These are phyloP conservation scores for Cephus runcator DNA, from an alignment of 2,888 invertebrate genomes.

Conservation along the genomic window DNA sequence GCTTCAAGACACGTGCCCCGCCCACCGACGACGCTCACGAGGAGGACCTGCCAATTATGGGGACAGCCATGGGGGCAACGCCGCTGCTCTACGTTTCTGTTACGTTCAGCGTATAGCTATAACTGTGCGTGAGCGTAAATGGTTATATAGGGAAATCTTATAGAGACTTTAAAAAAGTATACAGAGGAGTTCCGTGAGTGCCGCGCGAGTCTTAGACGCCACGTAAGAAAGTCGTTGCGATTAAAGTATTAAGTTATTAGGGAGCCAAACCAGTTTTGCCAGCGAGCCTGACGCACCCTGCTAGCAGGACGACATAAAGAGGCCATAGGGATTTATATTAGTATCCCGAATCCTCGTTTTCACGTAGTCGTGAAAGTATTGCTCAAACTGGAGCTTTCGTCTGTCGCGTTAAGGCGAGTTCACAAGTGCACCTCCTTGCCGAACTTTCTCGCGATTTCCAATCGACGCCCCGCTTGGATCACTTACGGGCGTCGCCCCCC, in stretches of 20 bases:
- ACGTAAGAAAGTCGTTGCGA: background rate
- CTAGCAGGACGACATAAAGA: background rate
- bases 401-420: no score
- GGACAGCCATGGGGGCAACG: no score
- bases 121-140: background rate
- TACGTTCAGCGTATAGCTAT: background rate
- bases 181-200: background rate
- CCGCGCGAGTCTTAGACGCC: background rate
- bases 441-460: no score
- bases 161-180: background rate
- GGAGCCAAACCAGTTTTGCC: constrained; percentile 1
- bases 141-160: background rate
- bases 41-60: no score
- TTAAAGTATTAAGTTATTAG: background rate
- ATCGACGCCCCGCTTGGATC: background rate
- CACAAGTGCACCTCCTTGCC: no score
- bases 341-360: no score
- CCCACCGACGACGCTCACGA: background rate
- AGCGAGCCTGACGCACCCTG: background rate
- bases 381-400: no score
- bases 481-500: background rate
- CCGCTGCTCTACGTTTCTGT: background rate
- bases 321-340: no score
- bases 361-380: no score
- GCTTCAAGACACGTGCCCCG: background rate